phyloP scores from a whole-genome alignment of 2,888 invertebrate species.

The Stenolophus ochropezus region DNA sequence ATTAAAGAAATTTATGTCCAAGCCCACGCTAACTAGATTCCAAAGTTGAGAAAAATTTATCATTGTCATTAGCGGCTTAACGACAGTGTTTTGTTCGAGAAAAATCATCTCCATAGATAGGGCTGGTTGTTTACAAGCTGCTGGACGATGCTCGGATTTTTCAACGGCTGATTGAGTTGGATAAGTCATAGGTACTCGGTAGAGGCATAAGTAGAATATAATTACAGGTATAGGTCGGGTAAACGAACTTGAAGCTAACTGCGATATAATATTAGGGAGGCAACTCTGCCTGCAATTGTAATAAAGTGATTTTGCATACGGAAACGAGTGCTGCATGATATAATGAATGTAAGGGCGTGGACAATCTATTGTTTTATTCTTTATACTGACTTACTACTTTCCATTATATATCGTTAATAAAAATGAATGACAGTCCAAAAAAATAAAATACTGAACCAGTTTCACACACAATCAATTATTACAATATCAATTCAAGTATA shows the following conservation, averaged over 20 bases:
- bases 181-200: conserved; percentile 1
- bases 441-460: background rate
- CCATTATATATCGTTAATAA: background rate
- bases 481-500: background rate
- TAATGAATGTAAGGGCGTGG: background rate
- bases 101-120: background rate
- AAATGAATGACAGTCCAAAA: background rate
- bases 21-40: conserved; percentile 1
- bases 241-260: conserved; percentile 10
- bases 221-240: background rate
- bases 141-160: background rate
- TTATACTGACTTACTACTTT: background rate
- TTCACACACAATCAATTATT: background rate
- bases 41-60: background rate
- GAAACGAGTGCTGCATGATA: background rate
- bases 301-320: background rate
- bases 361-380: background rate
- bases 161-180: background rate
- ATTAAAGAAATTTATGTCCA: conserved; percentile 3
- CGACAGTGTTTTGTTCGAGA: background rate
- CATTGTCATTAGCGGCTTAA: background rate
- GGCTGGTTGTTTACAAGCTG: background rate
- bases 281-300: background rate
- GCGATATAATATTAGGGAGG: background rate
- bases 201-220: background rate